Evolutionary conservation across 2,797 vertebrate species (phyloP).

Genomic region (Enteromius radiatus): DNA sequence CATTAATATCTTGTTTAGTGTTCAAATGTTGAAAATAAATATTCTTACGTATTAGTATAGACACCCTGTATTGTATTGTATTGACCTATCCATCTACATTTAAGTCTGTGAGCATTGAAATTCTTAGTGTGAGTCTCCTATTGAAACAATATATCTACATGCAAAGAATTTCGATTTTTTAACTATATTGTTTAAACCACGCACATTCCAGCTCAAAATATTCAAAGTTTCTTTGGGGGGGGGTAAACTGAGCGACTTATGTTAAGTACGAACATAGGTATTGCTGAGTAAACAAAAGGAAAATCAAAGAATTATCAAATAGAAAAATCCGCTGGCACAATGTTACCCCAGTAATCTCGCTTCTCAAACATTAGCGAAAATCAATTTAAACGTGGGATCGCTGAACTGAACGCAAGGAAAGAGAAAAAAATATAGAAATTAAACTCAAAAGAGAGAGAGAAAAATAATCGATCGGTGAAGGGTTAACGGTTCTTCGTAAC

Average conservation of each 20-base stretch:
- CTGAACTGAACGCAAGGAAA: not conserved
- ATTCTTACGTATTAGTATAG: not conserved
- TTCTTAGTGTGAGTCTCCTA: not conserved
- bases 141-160: not conserved
- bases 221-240: not conserved
- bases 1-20: conserved; percentile 1
- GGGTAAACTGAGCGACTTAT: not conserved
- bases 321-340: not conserved
- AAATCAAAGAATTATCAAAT: not conserved
- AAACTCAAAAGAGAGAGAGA: not conserved
- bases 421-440: not conserved
- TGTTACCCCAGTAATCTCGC: not conserved
- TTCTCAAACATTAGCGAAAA: not conserved
- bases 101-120: not conserved
- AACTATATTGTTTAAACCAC: not conserved
- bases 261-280: not conserved
- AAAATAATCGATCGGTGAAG: not conserved
- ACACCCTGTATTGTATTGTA: too few relatives aligned
- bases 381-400: not conserved
- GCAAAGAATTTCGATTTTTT: not conserved
- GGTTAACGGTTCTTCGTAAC: not conserved
- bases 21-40: not conserved
- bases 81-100: not conserved
- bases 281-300: not conserved
- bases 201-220: conserved; percentile 13